Percentiles rank a stretch among this genome's conserved stretches.
These are phyloP conservation scores for Listronotus oregonensis DNA, from an alignment of 1,140 invertebrate species.

Conservation along the genomic window DNA sequence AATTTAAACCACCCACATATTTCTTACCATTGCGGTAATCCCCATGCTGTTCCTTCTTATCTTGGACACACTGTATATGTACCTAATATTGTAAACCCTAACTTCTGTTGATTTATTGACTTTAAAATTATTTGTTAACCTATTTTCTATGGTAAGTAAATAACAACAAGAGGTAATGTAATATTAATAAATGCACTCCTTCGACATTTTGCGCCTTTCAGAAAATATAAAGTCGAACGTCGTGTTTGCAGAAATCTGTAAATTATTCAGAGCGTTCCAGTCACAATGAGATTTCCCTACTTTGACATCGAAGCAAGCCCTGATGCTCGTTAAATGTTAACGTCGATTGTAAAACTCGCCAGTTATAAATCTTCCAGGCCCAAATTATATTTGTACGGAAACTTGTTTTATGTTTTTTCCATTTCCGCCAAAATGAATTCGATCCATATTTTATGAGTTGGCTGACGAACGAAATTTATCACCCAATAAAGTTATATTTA, in stretches of 20 bases:
- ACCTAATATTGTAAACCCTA: too few relatives aligned
- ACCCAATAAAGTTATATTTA: constrained; percentile 40
- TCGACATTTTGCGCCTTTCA: not conserved
- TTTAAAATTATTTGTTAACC: too few relatives aligned
- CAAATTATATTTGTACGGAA: constrained; percentile 51
- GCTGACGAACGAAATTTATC: constrained; percentile 44
- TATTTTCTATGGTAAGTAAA: too few relatives aligned
- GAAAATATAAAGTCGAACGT: constrained; percentile 8
- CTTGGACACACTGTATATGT: too few relatives aligned
- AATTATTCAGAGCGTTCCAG: constrained; percentile 32
- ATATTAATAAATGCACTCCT: too few relatives aligned
- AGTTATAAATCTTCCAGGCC: constrained; percentile 49
- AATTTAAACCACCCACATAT: too few relatives aligned
- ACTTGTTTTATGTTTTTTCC: constrained; percentile 49
- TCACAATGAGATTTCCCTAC: constrained; percentile 45
- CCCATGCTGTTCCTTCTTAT: too few relatives aligned
- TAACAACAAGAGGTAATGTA: too few relatives aligned
- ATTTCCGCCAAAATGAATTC: constrained; percentile 43
- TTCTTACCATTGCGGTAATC: too few relatives aligned
- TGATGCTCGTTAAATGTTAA: constrained; percentile 47
- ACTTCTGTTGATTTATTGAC: too few relatives aligned
- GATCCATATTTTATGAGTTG: constrained; percentile 49
- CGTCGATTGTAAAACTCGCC: constrained; percentile 50
- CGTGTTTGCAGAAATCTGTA: constrained; percentile 19
- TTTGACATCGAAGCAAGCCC: constrained; percentile 24